Evolutionary conservation across 1,140 invertebrate genomes (phyloP).

Genomic region (Vollenhovia emeryi): DNA sequence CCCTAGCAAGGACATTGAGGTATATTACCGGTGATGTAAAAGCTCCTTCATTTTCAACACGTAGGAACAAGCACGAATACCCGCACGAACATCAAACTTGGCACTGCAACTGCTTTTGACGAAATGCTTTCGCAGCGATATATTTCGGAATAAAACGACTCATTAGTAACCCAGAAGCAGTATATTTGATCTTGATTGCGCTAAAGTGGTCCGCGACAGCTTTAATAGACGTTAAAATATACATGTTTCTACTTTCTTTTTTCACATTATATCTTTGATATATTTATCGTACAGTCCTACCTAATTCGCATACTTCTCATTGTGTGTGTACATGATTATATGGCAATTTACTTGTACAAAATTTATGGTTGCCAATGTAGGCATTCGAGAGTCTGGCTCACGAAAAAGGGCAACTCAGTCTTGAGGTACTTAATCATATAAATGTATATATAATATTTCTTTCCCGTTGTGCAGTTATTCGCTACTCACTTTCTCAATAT

Average conservation of each 20-base stretch:
- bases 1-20: constrained; percentile 8
- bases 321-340: not conserved
- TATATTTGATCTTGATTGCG: not conserved
- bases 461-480: constrained; percentile 13
- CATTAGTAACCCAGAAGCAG: not conserved
- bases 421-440: not conserved
- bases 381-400: not conserved
- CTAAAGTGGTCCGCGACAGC: not conserved
- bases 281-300: not conserved
- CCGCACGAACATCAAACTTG: not conserved
- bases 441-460: constrained; percentile 18
- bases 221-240: not conserved
- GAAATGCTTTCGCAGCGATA: not conserved
- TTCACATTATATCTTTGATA: not conserved
- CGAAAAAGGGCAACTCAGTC: not conserved
- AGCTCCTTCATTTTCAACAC: constrained; percentile 13
- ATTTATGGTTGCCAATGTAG: not conserved
- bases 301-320: not conserved
- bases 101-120: not conserved
- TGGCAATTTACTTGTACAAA: constrained; percentile 2
- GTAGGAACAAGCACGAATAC: not conserved
- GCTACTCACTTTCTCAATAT: constrained; percentile 37
- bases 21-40: constrained; percentile 27
- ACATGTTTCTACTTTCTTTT: not conserved
- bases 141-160: not conserved